Evolutionary conservation across 2,888 invertebrate genomes (phyloP).

Genomic region (Ophion ellenae): DNA sequence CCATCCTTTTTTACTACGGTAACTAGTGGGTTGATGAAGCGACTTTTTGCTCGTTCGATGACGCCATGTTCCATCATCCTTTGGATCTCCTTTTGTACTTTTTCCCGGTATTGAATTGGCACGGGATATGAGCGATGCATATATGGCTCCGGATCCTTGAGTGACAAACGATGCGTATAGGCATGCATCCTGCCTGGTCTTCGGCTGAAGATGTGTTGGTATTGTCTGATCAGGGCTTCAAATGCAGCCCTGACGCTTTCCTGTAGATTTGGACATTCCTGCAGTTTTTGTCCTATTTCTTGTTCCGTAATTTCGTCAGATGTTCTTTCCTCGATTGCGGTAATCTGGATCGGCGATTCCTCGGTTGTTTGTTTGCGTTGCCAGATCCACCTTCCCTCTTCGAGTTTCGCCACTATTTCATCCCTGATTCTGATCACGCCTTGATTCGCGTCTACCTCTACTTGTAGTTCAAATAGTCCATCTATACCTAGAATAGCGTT

Average conservation of each 20-base stretch:
- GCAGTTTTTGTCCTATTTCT: neutral
- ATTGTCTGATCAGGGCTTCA: neutral
- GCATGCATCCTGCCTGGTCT: neutral
- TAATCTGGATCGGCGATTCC: too few species aligned
- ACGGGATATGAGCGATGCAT: slow-evolving; percentile 17
- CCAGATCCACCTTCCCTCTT: too few species aligned
- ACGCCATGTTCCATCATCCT: slow-evolving; percentile 3
- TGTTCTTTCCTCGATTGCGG: too few species aligned
- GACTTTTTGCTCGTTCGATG: neutral
- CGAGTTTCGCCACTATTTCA: too few species aligned
- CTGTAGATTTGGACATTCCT: neutral
- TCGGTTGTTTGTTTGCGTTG: too few species aligned
- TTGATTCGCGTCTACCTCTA: too few species aligned
- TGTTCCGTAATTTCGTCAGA: neutral
- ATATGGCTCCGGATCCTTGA: slow-evolving; percentile 13
- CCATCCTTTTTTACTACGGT: slow-evolving; percentile 22
- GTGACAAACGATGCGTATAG: neutral
- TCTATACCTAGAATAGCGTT: too few species aligned
- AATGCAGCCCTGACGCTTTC: neutral
- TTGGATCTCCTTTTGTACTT: neutral
- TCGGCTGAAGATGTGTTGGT: neutral
- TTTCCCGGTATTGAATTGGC: slow-evolving; percentile 8
- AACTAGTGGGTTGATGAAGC: neutral
- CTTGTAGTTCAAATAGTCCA: too few species aligned
- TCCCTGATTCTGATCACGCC: too few species aligned